Percentiles rank a stretch among this genome's conserved stretches.
These are phyloP conservation scores for Nasonia vitripennis DNA, from an alignment of 1,140 invertebrate species.

Conservation along the genomic window DNA sequence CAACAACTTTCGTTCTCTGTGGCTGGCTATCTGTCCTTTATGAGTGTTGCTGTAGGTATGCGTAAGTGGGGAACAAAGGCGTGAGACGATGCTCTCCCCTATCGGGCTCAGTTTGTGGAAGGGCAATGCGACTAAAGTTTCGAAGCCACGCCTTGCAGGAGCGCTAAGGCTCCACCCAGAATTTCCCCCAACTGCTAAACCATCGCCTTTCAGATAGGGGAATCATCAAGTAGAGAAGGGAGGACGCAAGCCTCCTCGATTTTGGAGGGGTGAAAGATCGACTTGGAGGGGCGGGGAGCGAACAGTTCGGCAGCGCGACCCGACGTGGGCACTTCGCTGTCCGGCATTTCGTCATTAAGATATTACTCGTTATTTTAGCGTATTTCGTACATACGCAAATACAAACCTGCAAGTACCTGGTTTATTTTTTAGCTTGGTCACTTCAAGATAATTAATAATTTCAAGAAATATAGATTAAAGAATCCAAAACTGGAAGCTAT, in stretches of 20 bases:
- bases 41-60: conserved; percentile 54
- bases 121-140: conserved; percentile 45
- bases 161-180: conserved; percentile 47
- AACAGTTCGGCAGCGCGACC: conserved; percentile 75
- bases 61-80: conserved; percentile 55
- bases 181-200: conserved; percentile 45
- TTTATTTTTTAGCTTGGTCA: background rate
- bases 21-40: conserved; percentile 54
- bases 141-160: conserved; percentile 49
- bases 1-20: conserved; percentile 53
- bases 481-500: no score
- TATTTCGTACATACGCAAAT: conserved; percentile 17
- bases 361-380: conserved; percentile 64
- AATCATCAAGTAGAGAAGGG: conserved; percentile 52
- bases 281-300: conserved; percentile 71
- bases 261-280: conserved; percentile 58
- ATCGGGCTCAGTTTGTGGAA: conserved; percentile 37
- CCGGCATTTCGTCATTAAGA: conserved; percentile 75
- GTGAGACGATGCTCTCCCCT: conserved; percentile 51
- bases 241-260: conserved; percentile 32
- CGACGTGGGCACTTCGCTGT: conserved; percentile 75
- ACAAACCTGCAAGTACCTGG: conserved; percentile 27
- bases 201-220: conserved; percentile 42
- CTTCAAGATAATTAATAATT: background rate
- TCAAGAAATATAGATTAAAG: background rate